Base-by-base conservation (phyloP, 2,888 invertebrate species). In the Rotaria magnacalcarata region DNA sequence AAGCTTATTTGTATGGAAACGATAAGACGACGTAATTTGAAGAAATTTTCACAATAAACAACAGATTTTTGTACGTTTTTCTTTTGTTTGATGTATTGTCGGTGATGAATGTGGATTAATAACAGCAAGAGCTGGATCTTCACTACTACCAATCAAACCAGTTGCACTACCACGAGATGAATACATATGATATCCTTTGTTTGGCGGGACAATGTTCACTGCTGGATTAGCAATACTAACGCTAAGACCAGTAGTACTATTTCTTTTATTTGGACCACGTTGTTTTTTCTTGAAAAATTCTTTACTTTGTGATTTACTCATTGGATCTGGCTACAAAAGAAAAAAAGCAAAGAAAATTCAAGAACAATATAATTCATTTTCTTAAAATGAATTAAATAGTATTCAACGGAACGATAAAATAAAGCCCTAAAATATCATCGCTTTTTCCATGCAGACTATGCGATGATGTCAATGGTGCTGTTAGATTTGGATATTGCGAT, bases 211-310 rank as follows among this genome's bases (percentile, higher is more conserved):
- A 60, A 14, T 60, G 27, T 27, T 27, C 3, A 60, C 3, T 27
- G 60, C 27, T 60, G 27, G 6, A 11, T 27, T 27, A 60, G n/a
- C 60, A n/a, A n/a, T 60, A 27, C 2, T 14, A 60, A 60, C 27
- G 3, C 50, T 16, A 52, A 21, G n/a, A 58, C 8, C n/a, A 58
- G 7, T 58, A 58, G 7, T 24, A 24, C 75, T 43, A 75, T 43
- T 43, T 19, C 43, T 75, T 75, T 75, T 75, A 5, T 24, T 43
- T 6, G 21, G 75, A 21, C 75, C 43, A 75, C 75, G 75, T 75
- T 75, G 41, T 43, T 75, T 75, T 43, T 75, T 75, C 43, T 75
- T 75, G 75, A 75, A 75, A 75, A 75, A 75, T 75, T 75, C 75
- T 43, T 43, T 41, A 75, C 75, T 75, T 43, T 75, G 75, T 7